Evolutionary conservation across 2,888 invertebrate genomes (phyloP), one percentile per base, ranked within the genome.

Genomic region (Protonemura montana): DNA sequence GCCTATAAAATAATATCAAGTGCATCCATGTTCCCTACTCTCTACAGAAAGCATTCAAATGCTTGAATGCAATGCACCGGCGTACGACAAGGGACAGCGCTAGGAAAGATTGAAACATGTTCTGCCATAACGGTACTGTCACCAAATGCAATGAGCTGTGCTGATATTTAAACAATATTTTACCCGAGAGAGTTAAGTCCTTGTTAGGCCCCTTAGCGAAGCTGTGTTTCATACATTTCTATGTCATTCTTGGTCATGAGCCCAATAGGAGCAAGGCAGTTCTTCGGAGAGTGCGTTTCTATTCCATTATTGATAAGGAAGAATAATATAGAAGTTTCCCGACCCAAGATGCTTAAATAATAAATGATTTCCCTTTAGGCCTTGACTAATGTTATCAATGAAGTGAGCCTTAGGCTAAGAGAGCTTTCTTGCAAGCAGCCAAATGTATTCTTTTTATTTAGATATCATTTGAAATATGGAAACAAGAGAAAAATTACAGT

Each of bases 311-410:
- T 59, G 59, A 59, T 35, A 35, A 21, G 21, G 59, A 59, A 59
- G 59, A 35, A 59, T 59, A 59, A 59, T 21, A 59, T 21, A 21
- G 59, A 59, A 59, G 16, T 59, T 59, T 59, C 2, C 6, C 6
- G 21, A 21, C 16, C 59, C 59, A 59, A 59, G 59, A 21, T 21
- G 59, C 59, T 59, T 59, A 21, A 59, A 59, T 59, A 59, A 59
- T 59, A 59, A 59, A 59, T 59, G 59, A 59, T 59, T 59, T 59
- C 59, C 59, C 59, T 59, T 59, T 59, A 59, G 59, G 59, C 59
- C 59, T 21, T 59, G 21, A 59, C 59, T 59, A 59, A 59, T 59
- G 59, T 21, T 59, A 59, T 59, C 59, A 59, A 59, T 59, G 13
- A 59, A 3, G 59, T 16, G 59, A 59, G 59, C 13, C 13, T 3